phyloP scores from a whole-genome alignment of 2,797 vertebrate genomes.

The Myotis vivesi region DNA sequence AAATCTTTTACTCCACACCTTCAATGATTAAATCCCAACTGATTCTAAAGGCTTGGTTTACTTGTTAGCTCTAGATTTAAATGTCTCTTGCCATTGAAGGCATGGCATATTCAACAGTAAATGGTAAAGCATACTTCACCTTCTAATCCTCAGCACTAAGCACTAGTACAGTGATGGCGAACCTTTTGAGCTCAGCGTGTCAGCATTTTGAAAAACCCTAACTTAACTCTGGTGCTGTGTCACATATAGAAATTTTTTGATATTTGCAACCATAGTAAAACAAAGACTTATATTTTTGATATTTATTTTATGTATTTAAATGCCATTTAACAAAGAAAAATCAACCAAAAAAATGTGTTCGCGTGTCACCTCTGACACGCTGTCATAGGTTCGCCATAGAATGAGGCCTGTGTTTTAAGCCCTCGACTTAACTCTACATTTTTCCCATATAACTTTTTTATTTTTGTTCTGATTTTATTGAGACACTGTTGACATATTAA shows the following conservation, averaged over 20 bases:
- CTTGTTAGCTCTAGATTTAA: background rate
- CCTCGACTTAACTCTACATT: background rate
- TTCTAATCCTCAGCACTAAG: background rate
- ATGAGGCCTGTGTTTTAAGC: background rate
- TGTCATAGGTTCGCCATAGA: background rate
- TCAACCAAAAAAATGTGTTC: too few relatives aligned
- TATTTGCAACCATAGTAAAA: too few relatives aligned
- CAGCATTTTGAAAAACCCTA: too few relatives aligned
- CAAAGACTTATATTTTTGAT: too few relatives aligned
- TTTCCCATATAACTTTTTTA: background rate
- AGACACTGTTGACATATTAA: background rate
- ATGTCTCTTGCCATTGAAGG: conserved; percentile 1
- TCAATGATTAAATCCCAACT: background rate
- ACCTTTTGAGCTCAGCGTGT: too few relatives aligned
- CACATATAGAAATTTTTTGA: too few relatives aligned
- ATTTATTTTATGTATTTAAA: too few relatives aligned
- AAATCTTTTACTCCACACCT: background rate
- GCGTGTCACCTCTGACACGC: too few relatives aligned
- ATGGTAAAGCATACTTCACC: background rate
- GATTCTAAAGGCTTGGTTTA: background rate
- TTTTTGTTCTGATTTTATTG: background rate
- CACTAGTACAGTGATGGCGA: background rate
- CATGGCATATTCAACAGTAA: background rate
- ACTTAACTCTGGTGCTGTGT: too few relatives aligned
- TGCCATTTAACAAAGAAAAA: too few relatives aligned